Evolutionary conservation across 1,140 invertebrate genomes (phyloP).

Genomic region (Drosophila tristis): DNA sequence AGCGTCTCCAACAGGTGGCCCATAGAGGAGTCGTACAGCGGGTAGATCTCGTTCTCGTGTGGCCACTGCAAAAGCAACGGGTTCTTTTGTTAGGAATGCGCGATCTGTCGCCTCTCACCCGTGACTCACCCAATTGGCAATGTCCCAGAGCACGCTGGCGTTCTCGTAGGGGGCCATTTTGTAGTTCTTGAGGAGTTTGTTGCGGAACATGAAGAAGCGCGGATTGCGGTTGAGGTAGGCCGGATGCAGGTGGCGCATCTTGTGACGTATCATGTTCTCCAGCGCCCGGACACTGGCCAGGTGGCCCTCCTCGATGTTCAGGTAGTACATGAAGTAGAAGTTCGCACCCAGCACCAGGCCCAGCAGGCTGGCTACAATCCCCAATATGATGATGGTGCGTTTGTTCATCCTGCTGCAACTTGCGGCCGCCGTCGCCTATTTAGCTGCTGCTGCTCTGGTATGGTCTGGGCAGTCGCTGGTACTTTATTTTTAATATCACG

Average conservation of each 20-base stretch:
- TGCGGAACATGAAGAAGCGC: slow-evolving; percentile 81
- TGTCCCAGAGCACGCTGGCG: slow-evolving; percentile 81
- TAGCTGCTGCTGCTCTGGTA: slow-evolving; percentile 16
- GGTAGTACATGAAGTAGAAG: slow-evolving; percentile 84
- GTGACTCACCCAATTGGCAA: slow-evolving; percentile 82
- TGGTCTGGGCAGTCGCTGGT: slow-evolving; percentile 43
- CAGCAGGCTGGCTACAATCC: slow-evolving; percentile 72
- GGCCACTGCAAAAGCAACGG: slow-evolving; percentile 87
- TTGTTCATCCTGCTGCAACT: slow-evolving; percentile 70
- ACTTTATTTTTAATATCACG: slow-evolving; percentile 79
- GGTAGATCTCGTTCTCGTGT: slow-evolving; percentile 88
- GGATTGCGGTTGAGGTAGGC: slow-evolving; percentile 83
- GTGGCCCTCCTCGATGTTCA: slow-evolving; percentile 76
- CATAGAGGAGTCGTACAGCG: slow-evolving; percentile 87
- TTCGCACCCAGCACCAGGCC: slow-evolving; percentile 73
- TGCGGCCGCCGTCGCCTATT: slow-evolving; percentile 7
- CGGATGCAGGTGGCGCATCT: slow-evolving; percentile 78
- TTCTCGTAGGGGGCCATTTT: slow-evolving; percentile 73
- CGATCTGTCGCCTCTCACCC: neutral
- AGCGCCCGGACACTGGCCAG: slow-evolving; percentile 70
- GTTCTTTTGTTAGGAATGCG: neutral
- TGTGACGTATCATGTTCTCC: slow-evolving; percentile 74
- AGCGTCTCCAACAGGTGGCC: slow-evolving; percentile 90
- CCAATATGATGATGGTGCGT: slow-evolving; percentile 71
- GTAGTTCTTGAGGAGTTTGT: slow-evolving; percentile 82